phyloP scores from a whole-genome alignment of 1,140 invertebrate species.

The Antheraea mylitta region DNA sequence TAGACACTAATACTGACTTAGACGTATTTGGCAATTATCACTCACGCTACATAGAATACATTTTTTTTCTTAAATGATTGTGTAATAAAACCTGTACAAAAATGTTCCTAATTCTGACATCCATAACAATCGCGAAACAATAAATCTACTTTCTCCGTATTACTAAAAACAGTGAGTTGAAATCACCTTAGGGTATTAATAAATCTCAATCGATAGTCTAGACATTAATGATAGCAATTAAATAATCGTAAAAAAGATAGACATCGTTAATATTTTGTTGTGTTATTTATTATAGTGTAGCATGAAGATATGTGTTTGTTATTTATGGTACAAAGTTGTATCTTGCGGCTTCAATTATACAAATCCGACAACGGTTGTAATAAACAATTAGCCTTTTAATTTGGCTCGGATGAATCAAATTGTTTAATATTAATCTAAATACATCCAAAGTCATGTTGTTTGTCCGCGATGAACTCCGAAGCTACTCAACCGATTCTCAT shows the following conservation, averaged over 20 bases:
- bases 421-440: neutral
- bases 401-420: neutral
- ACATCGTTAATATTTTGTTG: constrained; percentile 4
- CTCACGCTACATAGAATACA: too few relatives aligned
- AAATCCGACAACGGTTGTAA: neutral
- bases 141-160: neutral
- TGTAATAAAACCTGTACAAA: neutral
- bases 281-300: constrained; percentile 40
- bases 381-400: neutral
- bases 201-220: constrained; percentile 53
- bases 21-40: too few relatives aligned
- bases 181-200: constrained; percentile 22
- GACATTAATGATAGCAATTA: constrained; percentile 55
- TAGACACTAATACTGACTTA: too few relatives aligned
- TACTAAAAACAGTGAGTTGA: neutral
- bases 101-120: neutral
- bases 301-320: constrained; percentile 18
- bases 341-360: neutral
- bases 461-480: too few relatives aligned
- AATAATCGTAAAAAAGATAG: constrained; percentile 38
- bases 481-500: too few relatives aligned
- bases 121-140: neutral
- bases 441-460: neutral
- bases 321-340: neutral
- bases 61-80: too few relatives aligned